Conservation (phyloP, 2,888 invertebrate genomes). For the Eustalomyia histrio region DNA sequence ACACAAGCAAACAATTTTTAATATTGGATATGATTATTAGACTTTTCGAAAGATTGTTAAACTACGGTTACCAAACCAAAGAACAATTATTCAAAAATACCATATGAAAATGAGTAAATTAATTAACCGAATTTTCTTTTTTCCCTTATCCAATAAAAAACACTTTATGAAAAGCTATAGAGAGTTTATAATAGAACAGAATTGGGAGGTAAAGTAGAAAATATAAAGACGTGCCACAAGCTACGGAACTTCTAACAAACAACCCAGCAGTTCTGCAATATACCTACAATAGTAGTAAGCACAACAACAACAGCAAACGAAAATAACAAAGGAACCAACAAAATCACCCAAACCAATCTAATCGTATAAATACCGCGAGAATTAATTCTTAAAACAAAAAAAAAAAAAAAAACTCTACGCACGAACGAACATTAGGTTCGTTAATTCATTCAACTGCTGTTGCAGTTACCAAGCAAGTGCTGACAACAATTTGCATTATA, state of each 20-base stretch:
- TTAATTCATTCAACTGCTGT: constrained; percentile 8
- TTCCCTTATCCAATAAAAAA: background rate
- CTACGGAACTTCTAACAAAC: constrained; percentile 28
- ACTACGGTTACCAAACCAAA: no score
- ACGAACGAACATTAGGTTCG: constrained; percentile 50
- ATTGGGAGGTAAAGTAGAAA: background rate
- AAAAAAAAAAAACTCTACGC: constrained; percentile 35
- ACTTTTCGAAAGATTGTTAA: background rate
- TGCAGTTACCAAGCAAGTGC: constrained; percentile 34
- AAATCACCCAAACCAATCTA: constrained; percentile 44
- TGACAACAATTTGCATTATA: constrained; percentile 60
- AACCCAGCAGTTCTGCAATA: background rate
- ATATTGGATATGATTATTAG: background rate
- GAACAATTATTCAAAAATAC: no score
- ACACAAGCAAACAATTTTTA: background rate
- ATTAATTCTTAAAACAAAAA: constrained; percentile 11
- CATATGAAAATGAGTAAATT: no score
- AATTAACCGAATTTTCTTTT: background rate
- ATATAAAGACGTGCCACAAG: constrained; percentile 20
- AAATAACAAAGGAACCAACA: background rate
- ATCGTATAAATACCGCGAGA: constrained; percentile 36
- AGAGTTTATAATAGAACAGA: background rate
- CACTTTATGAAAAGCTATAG: background rate
- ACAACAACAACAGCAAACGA: background rate
- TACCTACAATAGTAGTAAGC: background rate